Conservation (phyloP, 2,888 invertebrate genomes). For the Luperina testacea region DNA sequence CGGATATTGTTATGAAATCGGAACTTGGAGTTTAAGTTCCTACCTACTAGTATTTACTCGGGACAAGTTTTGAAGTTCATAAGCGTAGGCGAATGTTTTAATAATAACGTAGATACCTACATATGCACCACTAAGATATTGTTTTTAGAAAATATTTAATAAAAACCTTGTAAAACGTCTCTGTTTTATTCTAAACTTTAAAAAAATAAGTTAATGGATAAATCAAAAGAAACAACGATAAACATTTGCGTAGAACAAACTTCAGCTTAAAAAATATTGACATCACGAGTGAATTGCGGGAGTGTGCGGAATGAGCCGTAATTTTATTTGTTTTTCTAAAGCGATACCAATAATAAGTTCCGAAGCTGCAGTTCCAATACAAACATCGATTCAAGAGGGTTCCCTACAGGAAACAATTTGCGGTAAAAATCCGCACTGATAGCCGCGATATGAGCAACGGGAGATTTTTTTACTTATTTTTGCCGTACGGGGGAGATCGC, state of each 20-base stretch:
- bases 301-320: conserved; percentile 75
- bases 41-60: no score
- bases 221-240: conserved; percentile 26
- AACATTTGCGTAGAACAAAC: conserved; percentile 7
- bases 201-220: not conserved
- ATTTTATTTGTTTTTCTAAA: conserved; percentile 80
- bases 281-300: conserved; percentile 68
- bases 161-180: not conserved
- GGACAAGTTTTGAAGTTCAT: not conserved
- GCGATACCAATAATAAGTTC: conserved; percentile 81
- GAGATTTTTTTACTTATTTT: conserved; percentile 82
- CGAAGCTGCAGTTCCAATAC: conserved; percentile 78
- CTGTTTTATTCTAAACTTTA: not conserved
- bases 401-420: conserved; percentile 84
- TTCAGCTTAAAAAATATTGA: conserved; percentile 65
- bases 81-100: not conserved
- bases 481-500: conserved; percentile 83
- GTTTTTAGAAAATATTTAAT: not conserved
- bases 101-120: not conserved
- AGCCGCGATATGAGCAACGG: conserved; percentile 87
- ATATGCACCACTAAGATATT: not conserved
- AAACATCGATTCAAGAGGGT: conserved; percentile 84
- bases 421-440: conserved; percentile 85
- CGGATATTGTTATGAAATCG: conserved; percentile 36
- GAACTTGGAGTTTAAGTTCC: conserved; percentile 5